Evolutionary conservation across 2,888 invertebrate genomes (phyloP).

Genomic region (Formica aserva): DNA sequence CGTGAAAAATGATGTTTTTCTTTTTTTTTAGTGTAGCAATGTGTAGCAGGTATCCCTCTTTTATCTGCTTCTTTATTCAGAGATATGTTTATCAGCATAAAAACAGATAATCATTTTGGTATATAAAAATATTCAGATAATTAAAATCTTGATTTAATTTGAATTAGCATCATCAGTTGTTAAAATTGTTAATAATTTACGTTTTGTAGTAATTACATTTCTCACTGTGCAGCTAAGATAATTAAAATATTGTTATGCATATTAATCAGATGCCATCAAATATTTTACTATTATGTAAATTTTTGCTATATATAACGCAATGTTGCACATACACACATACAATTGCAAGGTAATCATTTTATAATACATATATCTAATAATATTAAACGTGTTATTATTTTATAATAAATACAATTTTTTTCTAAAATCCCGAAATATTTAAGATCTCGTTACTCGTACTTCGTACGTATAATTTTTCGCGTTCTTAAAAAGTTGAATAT

Average conservation of each 20-base stretch:
- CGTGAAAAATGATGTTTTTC: background rate
- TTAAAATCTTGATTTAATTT: background rate
- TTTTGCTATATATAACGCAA: background rate
- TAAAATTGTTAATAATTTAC: background rate
- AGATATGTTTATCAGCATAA: background rate
- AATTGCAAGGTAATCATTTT: background rate
- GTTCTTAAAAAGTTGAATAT: background rate
- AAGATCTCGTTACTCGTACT: background rate
- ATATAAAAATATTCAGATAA: background rate
- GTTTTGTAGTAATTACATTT: background rate
- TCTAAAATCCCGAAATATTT: background rate
- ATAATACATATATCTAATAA: background rate
- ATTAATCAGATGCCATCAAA: background rate
- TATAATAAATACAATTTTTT: background rate
- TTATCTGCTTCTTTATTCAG: background rate
- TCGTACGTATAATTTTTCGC: too few relatives aligned
- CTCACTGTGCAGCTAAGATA: background rate
- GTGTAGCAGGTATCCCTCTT: background rate
- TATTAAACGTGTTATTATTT: background rate
- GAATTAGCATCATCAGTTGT: background rate
- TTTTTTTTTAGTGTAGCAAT: background rate
- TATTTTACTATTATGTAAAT: background rate
- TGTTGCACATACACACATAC: too few relatives aligned
- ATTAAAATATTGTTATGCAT: background rate
- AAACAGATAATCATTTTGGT: background rate